phyloP scores from a whole-genome alignment of 2,113 vertebrate species.

The Mixornis gularis region DNA sequence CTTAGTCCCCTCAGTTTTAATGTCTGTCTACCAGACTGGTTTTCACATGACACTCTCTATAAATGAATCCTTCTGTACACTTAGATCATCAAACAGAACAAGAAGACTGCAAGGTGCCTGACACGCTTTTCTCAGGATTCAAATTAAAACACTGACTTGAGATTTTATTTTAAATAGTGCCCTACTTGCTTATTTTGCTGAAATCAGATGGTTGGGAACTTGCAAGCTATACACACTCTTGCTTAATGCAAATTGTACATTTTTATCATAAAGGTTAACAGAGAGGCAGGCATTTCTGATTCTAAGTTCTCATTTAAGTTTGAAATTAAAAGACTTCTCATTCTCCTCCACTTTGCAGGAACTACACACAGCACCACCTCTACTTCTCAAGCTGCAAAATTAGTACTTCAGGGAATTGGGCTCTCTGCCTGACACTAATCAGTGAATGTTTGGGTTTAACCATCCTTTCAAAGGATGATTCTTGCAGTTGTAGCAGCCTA shows the following conservation, averaged over 20 bases:
- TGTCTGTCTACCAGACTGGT: not conserved
- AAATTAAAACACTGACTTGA: slow-evolving; percentile 24
- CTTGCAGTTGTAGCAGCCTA: slow-evolving; percentile 1
- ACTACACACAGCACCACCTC: not conserved
- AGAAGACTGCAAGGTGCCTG: not conserved
- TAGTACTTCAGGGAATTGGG: slow-evolving; percentile 24
- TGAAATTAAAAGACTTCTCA: slow-evolving; percentile 14
- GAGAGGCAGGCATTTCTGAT: not conserved
- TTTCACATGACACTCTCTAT: not conserved
- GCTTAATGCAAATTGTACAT: slow-evolving; percentile 1
- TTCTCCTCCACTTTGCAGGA: not conserved
- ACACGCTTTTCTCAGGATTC: slow-evolving; percentile 7
- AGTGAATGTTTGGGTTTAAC: slow-evolving; percentile 26
- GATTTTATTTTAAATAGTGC: slow-evolving; percentile 23
- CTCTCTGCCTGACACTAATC: slow-evolving; percentile 36
- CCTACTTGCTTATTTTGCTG: slow-evolving; percentile 2
- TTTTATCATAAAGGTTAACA: slow-evolving; percentile 1
- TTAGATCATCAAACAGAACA: slow-evolving; percentile 7
- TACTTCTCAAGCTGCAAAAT: slow-evolving; percentile 36
- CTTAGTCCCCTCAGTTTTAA: not conserved
- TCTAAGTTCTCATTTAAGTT: slow-evolving; percentile 24
- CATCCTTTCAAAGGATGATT: not conserved
- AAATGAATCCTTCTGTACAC: not conserved
- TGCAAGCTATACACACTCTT: not conserved
- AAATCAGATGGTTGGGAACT: not conserved